Conservation (phyloP, 2,113 vertebrate species). For the Strix uralensis region DNA sequence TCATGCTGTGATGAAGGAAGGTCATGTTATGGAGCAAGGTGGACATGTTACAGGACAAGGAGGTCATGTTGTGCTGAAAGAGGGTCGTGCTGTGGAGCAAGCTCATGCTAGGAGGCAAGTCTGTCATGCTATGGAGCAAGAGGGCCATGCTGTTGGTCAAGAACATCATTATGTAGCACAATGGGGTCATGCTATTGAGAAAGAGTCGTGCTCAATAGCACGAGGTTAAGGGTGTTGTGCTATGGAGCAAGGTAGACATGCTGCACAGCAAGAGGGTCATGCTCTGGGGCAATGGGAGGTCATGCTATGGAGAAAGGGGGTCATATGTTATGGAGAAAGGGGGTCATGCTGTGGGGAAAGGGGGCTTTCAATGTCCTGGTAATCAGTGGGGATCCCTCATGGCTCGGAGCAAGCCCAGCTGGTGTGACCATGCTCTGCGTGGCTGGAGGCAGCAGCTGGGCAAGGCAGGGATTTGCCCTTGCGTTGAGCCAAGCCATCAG, state of each 20-base stretch:
- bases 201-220: too few relatives aligned
- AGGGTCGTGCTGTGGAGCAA: background rate
- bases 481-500: background rate
- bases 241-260: too few relatives aligned
- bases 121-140: background rate
- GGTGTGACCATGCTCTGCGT: background rate
- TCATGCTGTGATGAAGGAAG: background rate
- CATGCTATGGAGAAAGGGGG: background rate
- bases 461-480: background rate
- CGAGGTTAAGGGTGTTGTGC: too few relatives aligned
- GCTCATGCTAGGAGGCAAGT: background rate
- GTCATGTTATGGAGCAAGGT: background rate
- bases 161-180: background rate
- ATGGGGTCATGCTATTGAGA: too few relatives aligned
- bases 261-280: background rate
- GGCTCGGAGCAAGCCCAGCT: accelerated
- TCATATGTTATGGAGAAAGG: background rate
- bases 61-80: background rate
- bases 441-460: accelerated
- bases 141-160: too few relatives aligned
- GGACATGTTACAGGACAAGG: background rate
- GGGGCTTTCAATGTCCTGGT: background rate
- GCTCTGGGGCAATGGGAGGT: background rate
- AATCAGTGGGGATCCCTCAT: accelerated
- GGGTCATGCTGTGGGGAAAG: background rate